Base-by-base conservation (phyloP, 2,888 invertebrate species). In the Drosophila multiciliata region DNA sequence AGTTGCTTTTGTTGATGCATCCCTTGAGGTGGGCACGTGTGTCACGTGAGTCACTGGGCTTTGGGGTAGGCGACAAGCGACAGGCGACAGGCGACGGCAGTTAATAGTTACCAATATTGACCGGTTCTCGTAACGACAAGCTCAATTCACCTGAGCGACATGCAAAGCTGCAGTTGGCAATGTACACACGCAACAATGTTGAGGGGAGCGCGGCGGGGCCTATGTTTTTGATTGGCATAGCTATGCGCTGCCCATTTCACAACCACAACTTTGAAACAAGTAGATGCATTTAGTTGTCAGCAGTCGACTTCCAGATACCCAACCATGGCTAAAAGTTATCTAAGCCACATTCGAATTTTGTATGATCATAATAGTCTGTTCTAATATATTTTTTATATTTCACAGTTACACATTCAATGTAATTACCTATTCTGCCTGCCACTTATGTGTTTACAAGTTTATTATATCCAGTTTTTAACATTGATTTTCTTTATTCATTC, bases 101-200 rank as follows among this genome's bases (percentile, higher is more conserved):
- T 55, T 65, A 50, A 75, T 65, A 59, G 70, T 49, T 66, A 64
- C 61, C 73, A 67, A 73, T 73, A 65, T 42, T 38, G 35, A 40
- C 52, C 36, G 55, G 38, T n/a, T 48, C 5, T 38, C 53, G 9
- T 26, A 36, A 42, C 45, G 60, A 49, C 62, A 63, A 32, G 12
- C 38, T 23, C 40, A 42, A 58, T 73, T 80, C 63, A 55, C 54
- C 72, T 35, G 55, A 42, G 45, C 72, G 64, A 75, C 83, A 78
- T 72, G 73, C 66, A 75, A 74, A 73, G 62, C 72, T 66, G 61
- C 71, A 82, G 66, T 62, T 79, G 66, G 57, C 64, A 49, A 48
- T 61, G 69, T 54, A 67, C 59, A 60, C 35, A 36, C 33, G 29
- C 40, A 52, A 38, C 35, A 65, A 57, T 29, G 29, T 29, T 6